These are phyloP conservation scores for Melieria omissa DNA, from an alignment of 2,888 invertebrate species.

Conservation along the genomic window DNA sequence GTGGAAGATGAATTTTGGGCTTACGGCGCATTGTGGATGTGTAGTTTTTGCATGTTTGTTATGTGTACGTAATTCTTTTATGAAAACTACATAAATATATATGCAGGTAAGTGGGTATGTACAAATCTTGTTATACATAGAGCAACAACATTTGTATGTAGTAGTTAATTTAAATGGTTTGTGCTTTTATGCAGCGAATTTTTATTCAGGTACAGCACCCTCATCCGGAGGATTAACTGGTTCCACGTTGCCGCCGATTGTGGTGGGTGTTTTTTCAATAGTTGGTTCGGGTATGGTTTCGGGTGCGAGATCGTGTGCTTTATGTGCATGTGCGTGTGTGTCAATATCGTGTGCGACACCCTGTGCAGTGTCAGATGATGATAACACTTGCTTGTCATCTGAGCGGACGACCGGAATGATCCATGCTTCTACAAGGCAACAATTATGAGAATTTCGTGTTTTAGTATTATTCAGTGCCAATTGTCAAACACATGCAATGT, in stretches of 20 bases:
- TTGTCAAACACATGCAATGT: not conserved
- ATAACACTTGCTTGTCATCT: slow-evolving; percentile 13
- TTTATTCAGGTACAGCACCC: slow-evolving; percentile 46
- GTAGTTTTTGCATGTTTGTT: not conserved
- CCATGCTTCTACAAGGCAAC: slow-evolving; percentile 37
- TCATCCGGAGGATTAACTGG: slow-evolving; percentile 52
- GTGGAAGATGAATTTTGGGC: not conserved
- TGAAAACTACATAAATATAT: slow-evolving; percentile 5
- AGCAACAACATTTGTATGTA: too few relatives aligned
- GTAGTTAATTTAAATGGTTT: not conserved
- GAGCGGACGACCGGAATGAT: slow-evolving; percentile 30
- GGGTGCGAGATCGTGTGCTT: not conserved
- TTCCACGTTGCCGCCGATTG: not conserved
- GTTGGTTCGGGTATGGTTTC: slow-evolving; percentile 37
- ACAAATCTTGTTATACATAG: too few relatives aligned
- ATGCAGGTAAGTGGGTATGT: too few relatives aligned
- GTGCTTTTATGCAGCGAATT: slow-evolving; percentile 6
- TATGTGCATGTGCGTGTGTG: not conserved
- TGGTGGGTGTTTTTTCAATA: slow-evolving; percentile 43
- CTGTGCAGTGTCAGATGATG: not conserved
- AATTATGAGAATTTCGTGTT: slow-evolving; percentile 7
- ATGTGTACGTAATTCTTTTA: not conserved
- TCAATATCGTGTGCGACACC: not conserved
- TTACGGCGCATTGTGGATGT: not conserved
- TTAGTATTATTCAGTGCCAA: slow-evolving; percentile 2